Conservation (phyloP, 2,888 invertebrate species). For the Aphidius colemani region DNA sequence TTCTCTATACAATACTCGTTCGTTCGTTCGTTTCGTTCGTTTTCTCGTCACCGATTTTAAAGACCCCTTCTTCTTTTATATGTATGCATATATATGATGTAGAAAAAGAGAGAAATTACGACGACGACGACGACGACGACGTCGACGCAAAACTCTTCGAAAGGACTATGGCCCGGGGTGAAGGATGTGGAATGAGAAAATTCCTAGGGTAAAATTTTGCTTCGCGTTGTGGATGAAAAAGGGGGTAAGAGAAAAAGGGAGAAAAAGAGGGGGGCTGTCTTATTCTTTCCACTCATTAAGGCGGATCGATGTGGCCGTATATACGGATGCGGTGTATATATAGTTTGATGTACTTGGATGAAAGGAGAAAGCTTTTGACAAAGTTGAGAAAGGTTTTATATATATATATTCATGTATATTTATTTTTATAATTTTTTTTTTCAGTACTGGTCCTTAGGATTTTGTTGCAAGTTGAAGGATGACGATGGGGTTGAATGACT, state of each 20-base stretch:
- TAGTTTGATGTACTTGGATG: no score
- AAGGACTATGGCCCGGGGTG: constrained; percentile 7
- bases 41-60: constrained; percentile 45
- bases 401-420: constrained; percentile 24
- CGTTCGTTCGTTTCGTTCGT: constrained; percentile 35
- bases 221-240: constrained; percentile 19
- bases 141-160: constrained; percentile 7
- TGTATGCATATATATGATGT: constrained; percentile 5
- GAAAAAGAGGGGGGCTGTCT: constrained; percentile 49
- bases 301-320: constrained; percentile 59
- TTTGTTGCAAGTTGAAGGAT: neutral
- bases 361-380: no score
- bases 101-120: neutral
- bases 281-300: constrained; percentile 61
- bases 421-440: constrained; percentile 10
- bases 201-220: constrained; percentile 5
- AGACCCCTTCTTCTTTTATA: constrained; percentile 50
- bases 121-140: constrained; percentile 12
- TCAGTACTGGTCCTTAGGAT: neutral
- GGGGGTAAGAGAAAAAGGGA: constrained; percentile 26
- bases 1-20: constrained; percentile 28
- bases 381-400: constrained; percentile 16
- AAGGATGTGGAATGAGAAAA: neutral
- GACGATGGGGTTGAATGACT: no score
- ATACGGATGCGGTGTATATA: constrained; percentile 37